Conservation (phyloP, 2,888 invertebrate species). For the Oscheius myriophilus region DNA sequence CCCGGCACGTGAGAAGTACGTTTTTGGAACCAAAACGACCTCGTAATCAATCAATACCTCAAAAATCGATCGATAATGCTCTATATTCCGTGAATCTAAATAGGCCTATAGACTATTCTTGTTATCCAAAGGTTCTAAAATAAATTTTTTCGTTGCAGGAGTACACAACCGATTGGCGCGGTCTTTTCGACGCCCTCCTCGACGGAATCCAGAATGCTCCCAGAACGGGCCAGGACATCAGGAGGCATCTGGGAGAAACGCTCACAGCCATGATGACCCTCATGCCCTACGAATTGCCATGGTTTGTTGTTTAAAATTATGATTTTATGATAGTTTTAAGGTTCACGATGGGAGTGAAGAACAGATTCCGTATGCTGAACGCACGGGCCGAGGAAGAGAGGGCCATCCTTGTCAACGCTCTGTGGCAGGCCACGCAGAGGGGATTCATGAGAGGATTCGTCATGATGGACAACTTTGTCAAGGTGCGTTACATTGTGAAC, state of each 20-base stretch:
- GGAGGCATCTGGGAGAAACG: neutral
- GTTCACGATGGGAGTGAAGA: no score
- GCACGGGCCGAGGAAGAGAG: conserved; percentile 5
- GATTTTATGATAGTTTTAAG: neutral
- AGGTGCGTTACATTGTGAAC: no score
- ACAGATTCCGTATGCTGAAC: no score
- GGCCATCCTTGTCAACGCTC: neutral
- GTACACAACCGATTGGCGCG: conserved; percentile 9
- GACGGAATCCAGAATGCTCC: neutral
- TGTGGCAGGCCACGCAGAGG: neutral
- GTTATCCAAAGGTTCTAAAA: no score
- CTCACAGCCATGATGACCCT: neutral
- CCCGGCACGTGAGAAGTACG: no score
- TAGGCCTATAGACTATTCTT: no score
- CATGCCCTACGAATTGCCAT: neutral
- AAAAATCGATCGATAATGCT: no score
- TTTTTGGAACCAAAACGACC: no score
- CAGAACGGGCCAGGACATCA: neutral
- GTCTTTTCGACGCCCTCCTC: neutral
- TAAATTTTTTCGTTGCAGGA: conserved; percentile 5
- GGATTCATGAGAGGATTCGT: no score
- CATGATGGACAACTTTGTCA: no score
- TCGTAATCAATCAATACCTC: no score
- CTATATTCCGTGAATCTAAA: no score
- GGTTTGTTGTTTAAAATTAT: conserved; percentile 4